Base-by-base conservation (phyloP, 2,113 vertebrate genomes). In the Speoplatyrhinus poulsoni region DNA sequence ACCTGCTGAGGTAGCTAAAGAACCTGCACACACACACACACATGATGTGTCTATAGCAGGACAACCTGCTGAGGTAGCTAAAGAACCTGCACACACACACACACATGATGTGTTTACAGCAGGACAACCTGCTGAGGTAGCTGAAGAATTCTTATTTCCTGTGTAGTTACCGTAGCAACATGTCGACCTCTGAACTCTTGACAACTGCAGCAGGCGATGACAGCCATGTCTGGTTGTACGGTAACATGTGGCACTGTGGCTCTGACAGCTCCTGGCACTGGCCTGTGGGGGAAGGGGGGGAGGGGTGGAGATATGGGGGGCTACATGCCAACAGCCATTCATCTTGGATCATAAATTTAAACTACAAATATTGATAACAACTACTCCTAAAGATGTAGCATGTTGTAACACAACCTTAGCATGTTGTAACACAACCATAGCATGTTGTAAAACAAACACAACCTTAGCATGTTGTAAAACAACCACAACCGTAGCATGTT, bases 21-120 rank as follows among this genome's bases (percentile, higher is more conserved):
- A n/a, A n/a, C n/a, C n/a, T n/a, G n/a, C n/a, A n/a, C n/a, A n/a
- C n/a, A n/a, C n/a, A n/a, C n/a, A n/a, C n/a, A n/a, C n/a, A n/a
- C 97, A 98, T 94, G 92, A 98, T 97, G 90, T 98, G 95, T 69
- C 93, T 93, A 92, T 98, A 98, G 91, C 97, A 98, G 60, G 90
- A 92, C 52, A 99, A 93, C 70, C 95, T 93, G 73, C 78, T 94
- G 80, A 99, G 95, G 88, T 97, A 97, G 74, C 82, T 94, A 93
- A 99, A 98, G 90, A 99, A 98, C 92, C 95, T 96, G 87, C 0
- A 62, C 19, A 59, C 49, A 52, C 60, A 47, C 41, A 62, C 41
- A 60, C 26, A 62, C 15, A 54, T 33, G 49, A 41, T 32, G 41
- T 60, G 15, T 52, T 6, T 4, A 52, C 0, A n/a, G 55, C 9